Conservation (phyloP, 2,113 vertebrate genomes). For the Dunckerocampus dactyliophorus region DNA sequence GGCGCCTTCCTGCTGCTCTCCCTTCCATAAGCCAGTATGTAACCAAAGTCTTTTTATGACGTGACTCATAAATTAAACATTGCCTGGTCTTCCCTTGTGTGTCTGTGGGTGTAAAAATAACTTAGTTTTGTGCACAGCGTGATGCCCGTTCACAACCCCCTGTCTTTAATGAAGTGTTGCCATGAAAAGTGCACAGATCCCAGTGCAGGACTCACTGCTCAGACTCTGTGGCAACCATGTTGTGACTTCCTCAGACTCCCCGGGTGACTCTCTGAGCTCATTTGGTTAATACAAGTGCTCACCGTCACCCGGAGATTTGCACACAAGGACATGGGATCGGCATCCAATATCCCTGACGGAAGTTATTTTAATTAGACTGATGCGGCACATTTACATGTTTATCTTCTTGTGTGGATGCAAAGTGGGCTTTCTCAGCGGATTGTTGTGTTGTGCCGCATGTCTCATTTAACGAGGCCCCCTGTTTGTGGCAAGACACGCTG, state of each 20-base stretch:
- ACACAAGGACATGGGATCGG: conserved; percentile 57
- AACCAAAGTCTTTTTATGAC: conserved; percentile 49
- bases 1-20: conserved; percentile 22
- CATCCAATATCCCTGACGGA: conserved; percentile 63
- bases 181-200: conserved; percentile 50
- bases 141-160: conserved; percentile 38
- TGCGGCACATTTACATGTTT: conserved; percentile 47
- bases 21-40: conserved; percentile 29
- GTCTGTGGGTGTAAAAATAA: conserved; percentile 63
- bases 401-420: conserved; percentile 33
- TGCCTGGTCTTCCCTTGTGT: conserved; percentile 49
- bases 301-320: conserved; percentile 60
- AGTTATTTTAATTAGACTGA: conserved; percentile 67
- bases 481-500: conserved; percentile 13
- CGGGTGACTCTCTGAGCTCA: conserved; percentile 63
- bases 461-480: conserved; percentile 29
- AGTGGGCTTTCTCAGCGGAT: conserved; percentile 32
- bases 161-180: conserved; percentile 64
- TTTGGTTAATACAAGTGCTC: conserved; percentile 67
- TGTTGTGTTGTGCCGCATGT: conserved; percentile 35
- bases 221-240: conserved; percentile 38
- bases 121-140: conserved; percentile 41
- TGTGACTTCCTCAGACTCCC: conserved; percentile 64
- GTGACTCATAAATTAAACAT: conserved; percentile 70
- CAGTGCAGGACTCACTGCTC: conserved; percentile 33